Percentiles rank a stretch among this genome's conserved stretches.
Evolutionary conservation across 2,888 invertebrate genomes (phyloP).

Genomic region (Drosophila mercatorum): DNA sequence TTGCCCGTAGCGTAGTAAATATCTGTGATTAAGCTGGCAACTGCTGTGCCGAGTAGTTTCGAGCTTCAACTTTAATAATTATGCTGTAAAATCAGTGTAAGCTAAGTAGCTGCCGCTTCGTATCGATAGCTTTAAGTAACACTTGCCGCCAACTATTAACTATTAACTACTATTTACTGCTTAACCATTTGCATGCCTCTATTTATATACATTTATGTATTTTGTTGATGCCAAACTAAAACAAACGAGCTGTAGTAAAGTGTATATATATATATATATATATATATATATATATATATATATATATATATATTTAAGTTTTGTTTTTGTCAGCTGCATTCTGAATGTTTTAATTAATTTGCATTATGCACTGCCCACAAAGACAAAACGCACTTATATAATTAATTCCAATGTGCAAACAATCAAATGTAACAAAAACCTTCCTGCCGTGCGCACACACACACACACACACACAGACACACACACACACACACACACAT

Average conservation of each 20-base stretch:
- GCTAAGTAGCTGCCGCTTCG: constrained; percentile 10
- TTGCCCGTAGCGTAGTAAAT: constrained; percentile 19
- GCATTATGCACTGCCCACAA: constrained; percentile 21
- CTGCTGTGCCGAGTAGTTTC: constrained; percentile 19
- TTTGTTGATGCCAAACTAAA: constrained; percentile 38
- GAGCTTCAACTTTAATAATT: constrained; percentile 15
- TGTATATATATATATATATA: constrained; percentile 15
- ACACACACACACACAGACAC: constrained; percentile 3
- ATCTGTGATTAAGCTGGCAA: constrained; percentile 26
- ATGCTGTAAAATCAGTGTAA: neutral
- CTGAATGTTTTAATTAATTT: constrained; percentile 42
- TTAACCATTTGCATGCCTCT: constrained; percentile 21
- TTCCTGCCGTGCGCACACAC: constrained; percentile 84
- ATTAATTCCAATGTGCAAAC: constrained; percentile 24
- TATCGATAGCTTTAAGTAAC: constrained; percentile 27
- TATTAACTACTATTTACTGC: constrained; percentile 17
- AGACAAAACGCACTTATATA: constrained; percentile 33
- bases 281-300: constrained; percentile 13
- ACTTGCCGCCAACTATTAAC: constrained; percentile 13
- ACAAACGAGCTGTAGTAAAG: constrained; percentile 26
- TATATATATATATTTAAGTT: constrained; percentile 24
- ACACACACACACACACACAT: neutral
- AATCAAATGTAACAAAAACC: constrained; percentile 67
- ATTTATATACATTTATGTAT: neutral
- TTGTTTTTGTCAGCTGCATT: constrained; percentile 26